Evolutionary conservation across 2,797 vertebrate genomes (phyloP).

Genomic region (Anas bernieri): DNA sequence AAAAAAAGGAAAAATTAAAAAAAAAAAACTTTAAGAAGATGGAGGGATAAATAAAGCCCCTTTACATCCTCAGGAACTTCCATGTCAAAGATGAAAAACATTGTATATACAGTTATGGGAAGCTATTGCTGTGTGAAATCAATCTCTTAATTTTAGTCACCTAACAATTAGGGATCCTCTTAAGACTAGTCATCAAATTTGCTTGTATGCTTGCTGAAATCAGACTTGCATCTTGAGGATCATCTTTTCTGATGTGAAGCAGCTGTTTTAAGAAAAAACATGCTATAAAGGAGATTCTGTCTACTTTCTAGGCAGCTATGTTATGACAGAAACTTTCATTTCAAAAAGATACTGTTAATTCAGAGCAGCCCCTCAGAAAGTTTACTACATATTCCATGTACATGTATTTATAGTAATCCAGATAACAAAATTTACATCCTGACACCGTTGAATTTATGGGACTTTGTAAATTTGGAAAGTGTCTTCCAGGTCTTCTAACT

Average conservation of each 20-base stretch:
- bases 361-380: not conserved
- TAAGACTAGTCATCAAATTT: not conserved
- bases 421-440: not conserved
- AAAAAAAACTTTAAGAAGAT: not conserved
- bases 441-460: not conserved
- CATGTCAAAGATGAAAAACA: not conserved
- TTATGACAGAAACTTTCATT: not conserved
- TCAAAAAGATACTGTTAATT: not conserved
- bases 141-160: not conserved
- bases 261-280: not conserved
- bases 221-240: not conserved
- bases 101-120: not conserved
- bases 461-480: not conserved
- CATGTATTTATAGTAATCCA: not conserved
- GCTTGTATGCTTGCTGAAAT: not conserved
- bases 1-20: not conserved
- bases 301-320: not conserved
- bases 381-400: not conserved
- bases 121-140: not conserved
- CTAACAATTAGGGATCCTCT: not conserved
- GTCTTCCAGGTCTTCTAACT: not conserved
- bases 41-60: not conserved
- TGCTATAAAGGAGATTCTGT: not conserved
- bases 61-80: not conserved
- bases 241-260: not conserved